Evolutionary conservation across 2,113 vertebrate species (phyloP).

Genomic region (Illadopsis cleaveri): DNA sequence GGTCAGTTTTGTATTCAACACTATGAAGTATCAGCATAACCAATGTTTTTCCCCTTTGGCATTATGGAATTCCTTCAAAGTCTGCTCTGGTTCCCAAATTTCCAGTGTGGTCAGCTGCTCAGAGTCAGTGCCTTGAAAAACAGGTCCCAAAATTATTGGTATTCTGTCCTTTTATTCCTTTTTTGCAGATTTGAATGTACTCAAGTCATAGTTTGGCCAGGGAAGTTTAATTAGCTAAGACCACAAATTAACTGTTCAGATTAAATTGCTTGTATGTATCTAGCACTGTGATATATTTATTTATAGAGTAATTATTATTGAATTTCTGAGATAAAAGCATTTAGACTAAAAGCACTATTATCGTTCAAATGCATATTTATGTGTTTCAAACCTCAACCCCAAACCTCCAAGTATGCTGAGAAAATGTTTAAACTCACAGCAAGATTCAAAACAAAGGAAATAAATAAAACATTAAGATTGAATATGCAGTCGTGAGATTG

Average conservation of each 20-base stretch:
- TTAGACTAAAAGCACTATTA: slow-evolving; percentile 48
- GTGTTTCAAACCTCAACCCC: neutral
- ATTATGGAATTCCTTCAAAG: neutral
- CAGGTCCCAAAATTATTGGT: neutral
- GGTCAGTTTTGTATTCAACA: neutral
- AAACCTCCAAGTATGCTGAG: neutral
- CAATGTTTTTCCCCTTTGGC: neutral
- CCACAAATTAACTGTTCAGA: slow-evolving; percentile 66
- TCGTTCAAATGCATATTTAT: slow-evolving; percentile 21
- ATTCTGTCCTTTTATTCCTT: slow-evolving; percentile 29
- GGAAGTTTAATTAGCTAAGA: slow-evolving; percentile 66
- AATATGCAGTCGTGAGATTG: neutral
- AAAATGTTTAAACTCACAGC: neutral
- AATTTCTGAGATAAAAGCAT: slow-evolving; percentile 61
- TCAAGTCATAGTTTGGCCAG: slow-evolving; percentile 31
- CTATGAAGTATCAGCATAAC: neutral
- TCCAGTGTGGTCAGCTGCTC: neutral
- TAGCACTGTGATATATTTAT: slow-evolving; percentile 66
- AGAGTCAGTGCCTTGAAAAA: neutral
- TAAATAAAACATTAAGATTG: slow-evolving; percentile 40
- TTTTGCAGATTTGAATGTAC: slow-evolving; percentile 33
- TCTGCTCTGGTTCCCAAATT: neutral
- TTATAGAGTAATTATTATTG: slow-evolving; percentile 62
- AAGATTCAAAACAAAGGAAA: slow-evolving; percentile 35
- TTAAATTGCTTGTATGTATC: slow-evolving; percentile 61